Conservation (phyloP, 2,113 vertebrate species). For the Tetrax tetrax region DNA sequence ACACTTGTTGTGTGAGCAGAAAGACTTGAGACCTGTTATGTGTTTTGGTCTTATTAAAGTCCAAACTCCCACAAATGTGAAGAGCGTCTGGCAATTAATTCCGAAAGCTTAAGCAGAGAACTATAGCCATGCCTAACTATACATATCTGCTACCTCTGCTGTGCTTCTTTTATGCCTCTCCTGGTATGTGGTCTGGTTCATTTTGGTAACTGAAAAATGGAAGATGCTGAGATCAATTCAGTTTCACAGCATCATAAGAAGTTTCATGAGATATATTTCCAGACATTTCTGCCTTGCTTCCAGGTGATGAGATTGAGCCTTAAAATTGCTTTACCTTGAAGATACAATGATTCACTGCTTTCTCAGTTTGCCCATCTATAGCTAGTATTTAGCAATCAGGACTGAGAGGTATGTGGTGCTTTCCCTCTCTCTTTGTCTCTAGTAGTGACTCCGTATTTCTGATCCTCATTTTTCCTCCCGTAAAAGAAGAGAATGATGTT, state of each 20-base stretch:
- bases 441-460: background rate
- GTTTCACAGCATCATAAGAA: background rate
- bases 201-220: background rate
- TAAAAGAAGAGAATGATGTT: background rate
- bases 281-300: background rate
- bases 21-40: background rate
- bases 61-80: background rate
- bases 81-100: background rate
- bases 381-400: background rate
- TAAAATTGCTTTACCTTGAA: constrained; percentile 30
- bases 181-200: background rate
- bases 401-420: background rate
- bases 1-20: background rate
- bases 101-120: background rate
- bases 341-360: background rate
- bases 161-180: background rate
- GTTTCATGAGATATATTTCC: background rate
- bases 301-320: background rate
- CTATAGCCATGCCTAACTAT: background rate
- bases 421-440: background rate
- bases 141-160: background rate
- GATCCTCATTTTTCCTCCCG: background rate
- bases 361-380: background rate
- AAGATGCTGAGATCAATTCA: background rate
- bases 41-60: background rate